phyloP scores from a whole-genome alignment of 2,797 vertebrate species.

The Gambelia wislizenii region DNA sequence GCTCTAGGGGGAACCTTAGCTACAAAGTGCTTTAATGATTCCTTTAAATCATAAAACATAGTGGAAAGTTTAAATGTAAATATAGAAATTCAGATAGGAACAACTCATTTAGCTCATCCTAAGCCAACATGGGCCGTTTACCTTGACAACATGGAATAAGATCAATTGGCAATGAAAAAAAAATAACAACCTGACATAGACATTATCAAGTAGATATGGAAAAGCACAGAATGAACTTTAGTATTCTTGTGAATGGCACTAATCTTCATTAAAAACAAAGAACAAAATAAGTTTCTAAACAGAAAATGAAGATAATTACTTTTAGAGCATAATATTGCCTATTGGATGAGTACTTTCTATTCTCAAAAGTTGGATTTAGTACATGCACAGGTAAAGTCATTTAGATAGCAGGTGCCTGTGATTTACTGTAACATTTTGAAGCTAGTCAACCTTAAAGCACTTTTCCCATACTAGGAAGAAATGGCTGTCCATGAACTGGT shows the following conservation, averaged over 20 bases:
- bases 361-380: background rate
- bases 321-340: background rate
- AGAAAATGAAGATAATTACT: background rate
- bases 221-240: background rate
- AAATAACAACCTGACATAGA: background rate
- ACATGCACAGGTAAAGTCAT: background rate
- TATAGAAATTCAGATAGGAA: background rate
- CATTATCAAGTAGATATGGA: fast-evolving
- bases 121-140: background rate
- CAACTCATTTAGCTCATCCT: background rate
- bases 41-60: background rate
- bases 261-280: background rate
- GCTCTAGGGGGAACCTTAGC: background rate
- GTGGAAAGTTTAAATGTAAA: background rate
- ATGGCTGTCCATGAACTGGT: background rate
- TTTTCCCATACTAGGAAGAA: background rate
- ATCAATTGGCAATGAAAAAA: background rate
- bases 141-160: background rate
- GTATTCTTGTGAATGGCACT: background rate
- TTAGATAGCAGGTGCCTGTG: fast-evolving
- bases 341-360: background rate
- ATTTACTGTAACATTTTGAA: fast-evolving
- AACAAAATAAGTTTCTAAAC: background rate
- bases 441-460: fast-evolving
- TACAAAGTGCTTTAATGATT: background rate